Evolutionary conservation across 2,113 vertebrate genomes (phyloP), one percentile per base, ranked within the genome.

Genomic region (Prionailurus bengalensis): DNA sequence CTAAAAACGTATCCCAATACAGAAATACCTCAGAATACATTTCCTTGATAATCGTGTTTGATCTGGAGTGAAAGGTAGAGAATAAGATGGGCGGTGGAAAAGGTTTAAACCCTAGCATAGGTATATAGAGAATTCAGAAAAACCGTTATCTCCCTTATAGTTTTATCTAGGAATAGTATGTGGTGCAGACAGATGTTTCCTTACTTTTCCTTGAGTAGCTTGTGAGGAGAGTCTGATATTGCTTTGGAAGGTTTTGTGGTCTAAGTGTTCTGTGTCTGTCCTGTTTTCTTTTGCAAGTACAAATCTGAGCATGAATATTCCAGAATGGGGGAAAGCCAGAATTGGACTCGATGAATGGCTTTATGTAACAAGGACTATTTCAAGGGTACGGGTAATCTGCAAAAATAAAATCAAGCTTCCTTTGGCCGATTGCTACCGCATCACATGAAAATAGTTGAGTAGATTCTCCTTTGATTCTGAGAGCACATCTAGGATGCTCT

Each of bases 11-110:
- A 71, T 95, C 58, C 42, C 58, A 51, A 71, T 76, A 80, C 4
- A 78, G 74, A 86, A 87, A 48, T 94, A 92, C 31, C 76, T 94
- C 33, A 81, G 21, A 88, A 87, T 92, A 3, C 82, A 55, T 96
- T 94, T 96, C 58, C 21, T 80, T 83, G 53, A 17, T 86, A 65
- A 55, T 48, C 55, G 10, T 55, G 16, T 93, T 96, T 96, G 81
- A 61, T 70, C 36, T 84, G 39, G 33, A 45, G 27, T 68, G 36
- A 88, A 82, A 82, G 63, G 10, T 81, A 16, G 70, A 74, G 45
- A 12, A 33, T 71, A 53, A 78, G 51, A 45, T 16, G 31, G 25
- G 36, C 7, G 16, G 13, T 84, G 51, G 65, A 79, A 71, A 85
- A 11, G 63, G 68, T 27, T 87, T 94, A 87, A 80, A 71, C 17